Conservation (phyloP, 2,113 vertebrate species). For the Oreochromis aureus region DNA sequence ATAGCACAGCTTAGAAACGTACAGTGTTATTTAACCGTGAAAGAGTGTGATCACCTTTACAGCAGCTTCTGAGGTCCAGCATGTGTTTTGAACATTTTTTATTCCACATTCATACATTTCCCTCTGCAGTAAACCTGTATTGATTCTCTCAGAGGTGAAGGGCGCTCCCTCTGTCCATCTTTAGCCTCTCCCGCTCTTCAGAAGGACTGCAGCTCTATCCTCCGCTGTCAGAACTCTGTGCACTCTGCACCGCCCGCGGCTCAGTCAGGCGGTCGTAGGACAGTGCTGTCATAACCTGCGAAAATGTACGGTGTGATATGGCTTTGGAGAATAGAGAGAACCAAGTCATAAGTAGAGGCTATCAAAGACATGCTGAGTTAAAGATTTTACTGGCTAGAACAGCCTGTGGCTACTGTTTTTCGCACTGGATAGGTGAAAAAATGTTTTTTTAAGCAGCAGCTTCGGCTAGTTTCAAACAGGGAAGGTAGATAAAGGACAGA, state of each 20-base stretch:
- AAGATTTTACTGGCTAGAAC: not conserved
- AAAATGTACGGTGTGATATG: not conserved
- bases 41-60: not conserved
- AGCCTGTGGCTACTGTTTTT: not conserved
- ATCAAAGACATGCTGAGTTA: constrained; percentile 32
- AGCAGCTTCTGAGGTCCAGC: not conserved
- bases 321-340: not conserved
- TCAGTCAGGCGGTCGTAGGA: constrained; percentile 76
- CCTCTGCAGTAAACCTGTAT: constrained; percentile 10
- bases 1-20: not conserved
- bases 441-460: not conserved
- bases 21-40: not conserved
- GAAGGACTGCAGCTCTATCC: constrained; percentile 25
- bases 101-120: not conserved
- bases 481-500: not conserved
- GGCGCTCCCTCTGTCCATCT: not conserved
- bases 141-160: constrained; percentile 18
- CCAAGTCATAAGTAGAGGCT: not conserved
- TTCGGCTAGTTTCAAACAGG: not conserved
- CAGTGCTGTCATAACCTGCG: constrained; percentile 75
- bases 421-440: not conserved
- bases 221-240: constrained; percentile 56
- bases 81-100: not conserved
- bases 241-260: constrained; percentile 49
- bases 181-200: not conserved